These are phyloP conservation scores for Drosophila flavopinicola DNA, from an alignment of 2,888 invertebrate genomes.

Conservation along the genomic window DNA sequence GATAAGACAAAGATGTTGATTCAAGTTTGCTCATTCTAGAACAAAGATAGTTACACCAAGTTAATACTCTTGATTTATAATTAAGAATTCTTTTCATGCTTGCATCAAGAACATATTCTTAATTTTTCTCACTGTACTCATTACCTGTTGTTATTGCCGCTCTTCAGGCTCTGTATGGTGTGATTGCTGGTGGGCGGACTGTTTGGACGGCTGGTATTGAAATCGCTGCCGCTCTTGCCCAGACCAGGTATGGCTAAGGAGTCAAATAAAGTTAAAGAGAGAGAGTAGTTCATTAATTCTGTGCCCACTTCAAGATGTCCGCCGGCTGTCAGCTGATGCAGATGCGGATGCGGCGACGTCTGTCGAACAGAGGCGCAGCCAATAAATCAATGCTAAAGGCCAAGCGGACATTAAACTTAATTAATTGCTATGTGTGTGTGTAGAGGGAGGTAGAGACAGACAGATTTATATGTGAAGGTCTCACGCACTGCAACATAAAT, in stretches of 20 bases:
- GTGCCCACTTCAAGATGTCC: conserved; percentile 64
- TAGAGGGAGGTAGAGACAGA: conserved; percentile 5
- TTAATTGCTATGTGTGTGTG: conserved; percentile 54
- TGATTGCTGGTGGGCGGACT: conserved; percentile 84
- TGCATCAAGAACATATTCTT: too few relatives aligned
- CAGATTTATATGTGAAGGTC: conserved; percentile 10
- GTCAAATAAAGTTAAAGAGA: neutral
- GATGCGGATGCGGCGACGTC: conserved; percentile 8
- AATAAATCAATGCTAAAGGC: conserved; percentile 73
- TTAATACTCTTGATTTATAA: too few relatives aligned
- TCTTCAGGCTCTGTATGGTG: conserved; percentile 83
- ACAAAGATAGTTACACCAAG: too few relatives aligned
- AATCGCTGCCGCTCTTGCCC: conserved; percentile 86
- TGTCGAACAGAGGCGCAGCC: conserved; percentile 36
- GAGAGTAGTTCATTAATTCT: conserved; percentile 40
- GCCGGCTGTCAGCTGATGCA: conserved; percentile 37
- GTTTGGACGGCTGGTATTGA: conserved; percentile 86
- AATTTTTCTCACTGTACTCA: conserved; percentile 2
- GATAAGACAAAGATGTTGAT: too few relatives aligned
- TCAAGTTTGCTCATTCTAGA: too few relatives aligned
- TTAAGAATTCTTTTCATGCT: too few relatives aligned
- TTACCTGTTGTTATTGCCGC: conserved; percentile 84
- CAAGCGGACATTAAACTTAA: conserved; percentile 60
- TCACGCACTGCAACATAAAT: conserved; percentile 39
- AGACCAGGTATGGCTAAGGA: conserved; percentile 85